Conservation (phyloP, 2,888 invertebrate species). For the Eupithecia exiguata region DNA sequence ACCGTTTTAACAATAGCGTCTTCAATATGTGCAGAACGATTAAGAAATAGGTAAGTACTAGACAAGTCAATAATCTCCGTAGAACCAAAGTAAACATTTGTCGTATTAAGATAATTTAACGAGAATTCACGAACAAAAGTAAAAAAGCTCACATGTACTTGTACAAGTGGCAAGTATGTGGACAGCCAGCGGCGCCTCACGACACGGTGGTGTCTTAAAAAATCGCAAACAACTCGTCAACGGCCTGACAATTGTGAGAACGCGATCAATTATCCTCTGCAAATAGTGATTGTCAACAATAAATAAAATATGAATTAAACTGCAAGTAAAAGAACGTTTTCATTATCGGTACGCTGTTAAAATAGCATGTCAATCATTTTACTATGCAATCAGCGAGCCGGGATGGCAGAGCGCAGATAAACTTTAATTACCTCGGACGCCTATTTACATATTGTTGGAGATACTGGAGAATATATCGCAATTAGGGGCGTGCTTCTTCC, state of each 20-base stretch:
- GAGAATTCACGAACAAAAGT: conserved; percentile 60
- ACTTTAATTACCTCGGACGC: conserved; percentile 81
- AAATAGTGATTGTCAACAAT: conserved; percentile 81
- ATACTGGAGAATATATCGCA: conserved; percentile 79
- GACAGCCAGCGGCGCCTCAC: conserved; percentile 63
- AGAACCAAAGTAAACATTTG: conserved; percentile 70
- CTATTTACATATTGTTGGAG: conserved; percentile 82
- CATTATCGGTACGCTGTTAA: conserved; percentile 78
- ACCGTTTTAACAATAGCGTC: conserved; percentile 61
- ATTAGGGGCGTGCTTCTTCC: conserved; percentile 80
- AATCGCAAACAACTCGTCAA: conserved; percentile 75
- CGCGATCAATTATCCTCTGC: conserved; percentile 81
- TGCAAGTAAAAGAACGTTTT: conserved; percentile 69
- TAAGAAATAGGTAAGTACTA: conserved; percentile 56
- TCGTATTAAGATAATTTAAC: conserved; percentile 74
- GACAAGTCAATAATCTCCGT: conserved; percentile 66
- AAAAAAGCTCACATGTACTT: conserved; percentile 52
- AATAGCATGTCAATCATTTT: conserved; percentile 82
- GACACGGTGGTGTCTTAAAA: conserved; percentile 67
- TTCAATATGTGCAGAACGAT: conserved; percentile 58
- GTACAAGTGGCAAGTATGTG: conserved; percentile 56
- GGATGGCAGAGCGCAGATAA: conserved; percentile 77
- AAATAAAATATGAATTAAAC: conserved; percentile 76
- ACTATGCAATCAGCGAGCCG: conserved; percentile 74
- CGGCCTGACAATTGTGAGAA: conserved; percentile 81